phyloP scores from a whole-genome alignment of 2,113 vertebrate genomes.

The Hassar affinis region DNA sequence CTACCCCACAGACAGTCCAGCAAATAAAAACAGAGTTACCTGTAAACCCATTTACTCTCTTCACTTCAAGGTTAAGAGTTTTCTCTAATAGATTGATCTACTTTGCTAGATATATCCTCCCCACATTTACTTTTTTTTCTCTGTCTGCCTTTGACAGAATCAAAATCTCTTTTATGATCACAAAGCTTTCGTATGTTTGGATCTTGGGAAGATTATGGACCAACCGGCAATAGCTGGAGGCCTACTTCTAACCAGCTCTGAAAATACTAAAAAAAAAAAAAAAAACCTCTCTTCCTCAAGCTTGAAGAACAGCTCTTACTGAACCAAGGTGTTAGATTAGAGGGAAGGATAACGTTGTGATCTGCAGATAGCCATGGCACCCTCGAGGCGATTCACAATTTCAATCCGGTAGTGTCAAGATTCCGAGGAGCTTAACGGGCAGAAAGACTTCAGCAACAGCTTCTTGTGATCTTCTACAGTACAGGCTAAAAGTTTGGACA shows the following conservation, averaged over 20 bases:
- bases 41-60: not conserved
- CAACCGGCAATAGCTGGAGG: constrained; percentile 28
- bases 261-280: not conserved
- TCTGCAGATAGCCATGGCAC: not conserved
- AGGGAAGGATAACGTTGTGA: constrained; percentile 8
- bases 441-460: constrained; percentile 2
- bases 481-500: no score
- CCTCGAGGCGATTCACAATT: not conserved
- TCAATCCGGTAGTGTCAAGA: constrained; percentile 45
- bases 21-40: constrained; percentile 14
- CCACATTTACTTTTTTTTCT: constrained; percentile 6
- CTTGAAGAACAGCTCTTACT: constrained; percentile 28
- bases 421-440: constrained; percentile 32
- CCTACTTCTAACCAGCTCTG: constrained; percentile 27
- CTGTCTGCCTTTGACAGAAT: constrained; percentile 20
- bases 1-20: not conserved
- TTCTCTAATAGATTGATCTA: constrained; percentile 26
- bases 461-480: constrained; percentile 8
- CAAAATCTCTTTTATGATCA: constrained; percentile 51
- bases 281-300: not conserved
- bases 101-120: constrained; percentile 1
- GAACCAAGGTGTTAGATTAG: constrained; percentile 16
- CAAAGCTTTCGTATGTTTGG: constrained; percentile 46
- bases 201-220: constrained; percentile 26
- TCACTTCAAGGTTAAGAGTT: constrained; percentile 31